phyloP scores from a whole-genome alignment of 1,140 invertebrate genomes.

The Campoletis sonorensis region DNA sequence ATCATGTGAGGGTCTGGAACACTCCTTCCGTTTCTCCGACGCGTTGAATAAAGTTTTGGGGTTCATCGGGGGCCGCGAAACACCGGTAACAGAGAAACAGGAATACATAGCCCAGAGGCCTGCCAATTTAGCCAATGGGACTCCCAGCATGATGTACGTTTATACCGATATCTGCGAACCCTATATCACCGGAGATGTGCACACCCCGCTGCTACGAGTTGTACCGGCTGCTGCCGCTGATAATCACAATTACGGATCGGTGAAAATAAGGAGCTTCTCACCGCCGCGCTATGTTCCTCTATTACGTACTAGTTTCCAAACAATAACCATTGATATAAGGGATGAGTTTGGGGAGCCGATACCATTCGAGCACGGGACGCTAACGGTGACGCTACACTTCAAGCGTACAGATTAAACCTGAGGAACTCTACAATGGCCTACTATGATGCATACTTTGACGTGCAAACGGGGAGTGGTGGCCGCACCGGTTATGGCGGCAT shows the following conservation, averaged over 20 bases:
- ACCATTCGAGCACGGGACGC: constrained; percentile 38
- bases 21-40: neutral
- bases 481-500: constrained; percentile 31
- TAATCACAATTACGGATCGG: constrained; percentile 1
- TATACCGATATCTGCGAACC: constrained; percentile 5
- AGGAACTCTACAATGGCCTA: neutral
- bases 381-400: constrained; percentile 41
- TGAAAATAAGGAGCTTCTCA: constrained; percentile 29
- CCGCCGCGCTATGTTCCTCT: constrained; percentile 18
- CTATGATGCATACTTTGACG: constrained; percentile 33
- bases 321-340: constrained; percentile 40
- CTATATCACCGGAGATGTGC: neutral
- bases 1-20: neutral
- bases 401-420: constrained; percentile 19
- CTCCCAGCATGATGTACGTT: constrained; percentile 4
- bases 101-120: constrained; percentile 2
- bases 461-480: constrained; percentile 13
- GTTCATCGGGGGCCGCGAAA: neutral
- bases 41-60: neutral
- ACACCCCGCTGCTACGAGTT: neutral
- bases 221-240: neutral
- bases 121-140: neutral
- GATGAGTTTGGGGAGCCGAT: constrained; percentile 39
- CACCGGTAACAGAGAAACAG: neutral
- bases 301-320: constrained; percentile 29